Conservation (phyloP, 1,140 invertebrate genomes). For the Saxidomus purpurata region DNA sequence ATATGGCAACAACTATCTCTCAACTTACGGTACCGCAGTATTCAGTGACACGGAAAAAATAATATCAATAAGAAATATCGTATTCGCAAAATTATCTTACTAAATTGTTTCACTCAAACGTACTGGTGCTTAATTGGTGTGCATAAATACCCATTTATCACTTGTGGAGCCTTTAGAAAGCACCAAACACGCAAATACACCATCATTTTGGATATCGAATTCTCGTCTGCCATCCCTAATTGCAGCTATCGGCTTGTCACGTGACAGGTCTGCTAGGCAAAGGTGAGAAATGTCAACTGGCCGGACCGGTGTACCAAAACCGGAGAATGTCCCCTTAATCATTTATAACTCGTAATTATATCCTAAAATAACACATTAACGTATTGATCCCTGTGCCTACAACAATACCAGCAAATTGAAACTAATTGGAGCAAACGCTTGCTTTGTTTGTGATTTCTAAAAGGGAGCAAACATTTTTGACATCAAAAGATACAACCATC, state of each 20-base stretch:
- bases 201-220: slow-evolving; percentile 44
- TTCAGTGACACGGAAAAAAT: slow-evolving; percentile 5
- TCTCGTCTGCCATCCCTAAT: slow-evolving; percentile 31
- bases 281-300: slow-evolving; percentile 63
- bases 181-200: slow-evolving; percentile 32
- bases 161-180: neutral
- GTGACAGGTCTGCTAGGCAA: slow-evolving; percentile 19
- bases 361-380: slow-evolving; percentile 67
- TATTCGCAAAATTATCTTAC: slow-evolving; percentile 12
- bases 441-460: slow-evolving; percentile 52
- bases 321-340: slow-evolving; percentile 14
- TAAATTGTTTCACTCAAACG: slow-evolving; percentile 30
- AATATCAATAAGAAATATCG: slow-evolving; percentile 12
- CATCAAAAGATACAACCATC: slow-evolving; percentile 34
- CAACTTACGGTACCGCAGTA: neutral
- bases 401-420: slow-evolving; percentile 62
- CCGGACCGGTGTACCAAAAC: slow-evolving; percentile 37
- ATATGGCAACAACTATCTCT: too few species aligned
- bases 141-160: slow-evolving; percentile 56
- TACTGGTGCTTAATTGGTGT: slow-evolving; percentile 2
- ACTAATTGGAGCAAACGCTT: slow-evolving; percentile 50
- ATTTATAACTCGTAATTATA: slow-evolving; percentile 58
- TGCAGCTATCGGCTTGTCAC: slow-evolving; percentile 23
- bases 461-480: slow-evolving; percentile 34
- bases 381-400: slow-evolving; percentile 43